These are phyloP conservation scores for Myotis vivesi DNA, from an alignment of 2,797 vertebrate genomes.

Conservation along the genomic window DNA sequence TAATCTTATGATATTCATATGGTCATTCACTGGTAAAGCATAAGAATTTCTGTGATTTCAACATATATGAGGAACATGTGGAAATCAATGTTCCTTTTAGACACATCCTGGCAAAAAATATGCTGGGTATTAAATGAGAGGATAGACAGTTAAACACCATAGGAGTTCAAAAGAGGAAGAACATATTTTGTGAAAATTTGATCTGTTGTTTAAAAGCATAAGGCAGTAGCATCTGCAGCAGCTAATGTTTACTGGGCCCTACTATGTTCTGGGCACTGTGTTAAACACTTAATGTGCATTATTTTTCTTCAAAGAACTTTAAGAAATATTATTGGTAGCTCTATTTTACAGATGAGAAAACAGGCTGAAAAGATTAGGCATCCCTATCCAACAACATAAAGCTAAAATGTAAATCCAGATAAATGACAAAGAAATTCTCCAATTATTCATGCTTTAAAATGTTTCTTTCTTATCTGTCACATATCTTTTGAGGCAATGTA, in stretches of 20 bases:
- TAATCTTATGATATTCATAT: not conserved
- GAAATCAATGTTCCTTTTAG: not conserved
- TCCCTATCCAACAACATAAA: not conserved
- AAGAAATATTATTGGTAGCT: not conserved
- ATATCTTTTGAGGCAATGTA: not conserved
- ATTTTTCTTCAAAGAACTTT: not conserved
- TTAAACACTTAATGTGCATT: not conserved
- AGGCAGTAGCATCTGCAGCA: not conserved
- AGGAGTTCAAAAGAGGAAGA: not conserved
- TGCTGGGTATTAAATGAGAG: not conserved
- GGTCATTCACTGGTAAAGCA: not conserved
- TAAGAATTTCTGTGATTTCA: not conserved
- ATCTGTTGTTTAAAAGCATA: not conserved
- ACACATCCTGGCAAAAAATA: not conserved
- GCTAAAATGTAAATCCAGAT: not conserved
- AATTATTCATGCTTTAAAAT: not conserved
- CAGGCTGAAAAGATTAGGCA: not conserved
- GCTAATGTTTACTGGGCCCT: not conserved
- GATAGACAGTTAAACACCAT: not conserved
- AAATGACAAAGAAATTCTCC: not conserved
- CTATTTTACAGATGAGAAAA: not conserved
- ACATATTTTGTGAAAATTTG: not conserved
- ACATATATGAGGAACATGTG: not conserved
- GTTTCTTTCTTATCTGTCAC: not conserved
- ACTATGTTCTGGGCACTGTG: not conserved